Conservation (phyloP, 2,113 vertebrate genomes). For the Sceloporus undulatus region DNA sequence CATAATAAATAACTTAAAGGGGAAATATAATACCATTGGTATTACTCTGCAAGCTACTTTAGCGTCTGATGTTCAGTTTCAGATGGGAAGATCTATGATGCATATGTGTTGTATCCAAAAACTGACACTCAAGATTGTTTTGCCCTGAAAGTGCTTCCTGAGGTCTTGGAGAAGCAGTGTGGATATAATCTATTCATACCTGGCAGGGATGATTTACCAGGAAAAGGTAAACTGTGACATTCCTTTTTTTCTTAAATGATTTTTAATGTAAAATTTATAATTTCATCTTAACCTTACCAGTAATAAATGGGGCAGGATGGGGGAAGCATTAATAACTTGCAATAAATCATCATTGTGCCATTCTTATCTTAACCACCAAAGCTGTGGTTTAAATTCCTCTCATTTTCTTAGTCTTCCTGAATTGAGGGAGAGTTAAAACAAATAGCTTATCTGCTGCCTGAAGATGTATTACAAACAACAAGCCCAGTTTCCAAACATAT, state of each 20-base stretch:
- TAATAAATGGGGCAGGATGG: background rate
- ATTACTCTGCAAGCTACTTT: background rate
- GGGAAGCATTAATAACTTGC: no score
- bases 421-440: no score
- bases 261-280: background rate
- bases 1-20: no score
- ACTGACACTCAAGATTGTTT: conserved; percentile 67
- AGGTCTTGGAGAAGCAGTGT: conserved; percentile 83
- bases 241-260: background rate
- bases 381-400: no score
- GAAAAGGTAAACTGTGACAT: conserved; percentile 77
- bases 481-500: no score
- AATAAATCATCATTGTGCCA: no score
- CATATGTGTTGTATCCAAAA: conserved; percentile 86
- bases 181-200: conserved; percentile 87
- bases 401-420: no score
- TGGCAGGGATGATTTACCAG: conserved; percentile 82
- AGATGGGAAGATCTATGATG: conserved; percentile 88
- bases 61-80: conserved; percentile 66
- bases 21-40: no score
- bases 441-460: no score
- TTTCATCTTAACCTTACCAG: background rate
- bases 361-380: no score
- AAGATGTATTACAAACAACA: no score
- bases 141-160: conserved; percentile 80